Evolutionary conservation across 2,888 invertebrate genomes (phyloP).

Genomic region (Andricus quercusramuli): DNA sequence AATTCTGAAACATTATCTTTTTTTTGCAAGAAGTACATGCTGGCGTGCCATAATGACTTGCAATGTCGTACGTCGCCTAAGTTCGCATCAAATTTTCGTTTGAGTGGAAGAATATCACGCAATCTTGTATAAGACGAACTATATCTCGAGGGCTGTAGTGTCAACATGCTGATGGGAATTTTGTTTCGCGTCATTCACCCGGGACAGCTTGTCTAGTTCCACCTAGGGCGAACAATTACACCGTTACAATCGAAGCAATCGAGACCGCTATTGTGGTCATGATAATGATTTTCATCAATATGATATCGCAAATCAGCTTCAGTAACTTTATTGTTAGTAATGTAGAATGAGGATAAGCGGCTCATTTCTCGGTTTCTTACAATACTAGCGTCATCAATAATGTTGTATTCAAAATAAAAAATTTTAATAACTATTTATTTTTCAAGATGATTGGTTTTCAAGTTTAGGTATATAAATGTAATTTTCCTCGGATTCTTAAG

Average conservation of each 20-base stretch:
- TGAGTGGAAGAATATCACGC: background rate
- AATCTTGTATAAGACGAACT: background rate
- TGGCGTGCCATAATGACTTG: background rate
- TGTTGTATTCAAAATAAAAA: no score
- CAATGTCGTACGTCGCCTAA: background rate
- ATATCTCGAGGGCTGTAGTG: conserved; percentile 38
- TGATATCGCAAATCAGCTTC: background rate
- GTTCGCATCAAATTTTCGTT: background rate
- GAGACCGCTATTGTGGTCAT: background rate
- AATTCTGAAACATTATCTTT: background rate
- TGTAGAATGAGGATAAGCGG: no score
- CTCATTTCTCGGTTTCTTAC: no score
- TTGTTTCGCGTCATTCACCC: conserved; percentile 64
- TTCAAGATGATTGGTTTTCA: no score
- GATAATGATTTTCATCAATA: background rate
- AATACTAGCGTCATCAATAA: no score
- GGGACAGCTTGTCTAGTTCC: background rate
- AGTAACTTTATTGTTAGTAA: background rate
- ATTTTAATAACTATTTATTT: no score
- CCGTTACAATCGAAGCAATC: background rate
- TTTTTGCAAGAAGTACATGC: background rate
- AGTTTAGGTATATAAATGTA: no score
- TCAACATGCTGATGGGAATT: conserved; percentile 68
- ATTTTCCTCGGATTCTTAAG: no score
- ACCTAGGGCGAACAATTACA: background rate